Percentiles rank a stretch among this genome's conserved stretches.
Evolutionary conservation across 2,797 vertebrate species (phyloP).

Genomic region (Coluber constrictor): DNA sequence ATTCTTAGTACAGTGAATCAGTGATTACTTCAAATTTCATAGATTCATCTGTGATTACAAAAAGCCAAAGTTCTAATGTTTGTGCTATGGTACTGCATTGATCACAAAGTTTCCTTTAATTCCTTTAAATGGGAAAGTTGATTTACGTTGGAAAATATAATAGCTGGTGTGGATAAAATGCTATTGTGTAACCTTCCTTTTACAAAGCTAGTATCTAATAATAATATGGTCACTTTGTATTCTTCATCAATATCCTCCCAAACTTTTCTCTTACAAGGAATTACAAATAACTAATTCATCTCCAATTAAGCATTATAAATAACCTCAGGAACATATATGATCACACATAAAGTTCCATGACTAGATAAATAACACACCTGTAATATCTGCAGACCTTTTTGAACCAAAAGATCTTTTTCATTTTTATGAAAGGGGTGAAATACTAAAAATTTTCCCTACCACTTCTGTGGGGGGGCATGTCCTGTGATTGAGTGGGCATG

Average conservation of each 20-base stretch:
- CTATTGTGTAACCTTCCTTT: not conserved
- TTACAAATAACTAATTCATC: not conserved
- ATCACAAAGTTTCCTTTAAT: not conserved
- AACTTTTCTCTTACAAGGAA: not conserved
- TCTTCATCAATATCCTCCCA: not conserved
- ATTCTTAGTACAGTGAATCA: not conserved
- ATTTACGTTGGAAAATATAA: not conserved
- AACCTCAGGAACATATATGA: not conserved
- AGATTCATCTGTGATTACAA: not conserved
- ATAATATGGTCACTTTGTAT: not conserved
- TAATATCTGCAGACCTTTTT: not conserved
- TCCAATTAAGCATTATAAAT: not conserved
- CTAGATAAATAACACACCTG: not conserved
- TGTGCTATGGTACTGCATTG: not conserved
- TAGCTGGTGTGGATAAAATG: not conserved
- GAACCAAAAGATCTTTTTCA: not conserved
- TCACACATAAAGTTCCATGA: not conserved
- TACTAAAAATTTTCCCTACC: no score
- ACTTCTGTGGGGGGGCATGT: no score
- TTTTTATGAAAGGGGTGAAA: not conserved
- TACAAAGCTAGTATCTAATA: not conserved
- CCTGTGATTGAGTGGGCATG: no score
- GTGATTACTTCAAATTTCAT: not conserved
- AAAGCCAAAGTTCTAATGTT: not conserved
- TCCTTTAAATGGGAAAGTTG: not conserved